Evolutionary conservation across 2,797 vertebrate species (phyloP).

Genomic region (Siniperca undulata): DNA sequence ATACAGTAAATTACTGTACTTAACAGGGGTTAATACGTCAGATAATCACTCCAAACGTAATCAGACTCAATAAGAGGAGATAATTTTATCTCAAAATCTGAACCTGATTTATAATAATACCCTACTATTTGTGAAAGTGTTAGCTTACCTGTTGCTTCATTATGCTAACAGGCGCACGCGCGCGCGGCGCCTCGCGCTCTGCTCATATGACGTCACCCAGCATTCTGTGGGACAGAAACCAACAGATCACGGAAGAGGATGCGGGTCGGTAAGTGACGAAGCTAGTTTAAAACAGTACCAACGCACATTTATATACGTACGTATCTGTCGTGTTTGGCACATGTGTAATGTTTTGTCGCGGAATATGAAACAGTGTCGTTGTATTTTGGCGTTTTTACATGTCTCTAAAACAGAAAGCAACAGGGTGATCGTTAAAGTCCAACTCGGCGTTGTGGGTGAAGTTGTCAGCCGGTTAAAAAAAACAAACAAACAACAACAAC

Average conservation of each 20-base stretch:
- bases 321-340: fast-evolving
- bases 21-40: background rate
- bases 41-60: background rate
- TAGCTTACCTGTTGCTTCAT: conserved; percentile 26
- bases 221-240: conserved; percentile 43
- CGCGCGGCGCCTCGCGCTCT: conserved; percentile 11
- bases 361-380: fast-evolving
- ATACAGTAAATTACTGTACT: background rate
- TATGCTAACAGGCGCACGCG: background rate
- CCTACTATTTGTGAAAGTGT: fast-evolving
- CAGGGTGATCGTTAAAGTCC: background rate
- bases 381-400: background rate
- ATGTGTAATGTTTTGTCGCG: fast-evolving
- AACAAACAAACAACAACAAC: no score
- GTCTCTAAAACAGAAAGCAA: background rate
- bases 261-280: conserved; percentile 58
- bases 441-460: conserved; percentile 36
- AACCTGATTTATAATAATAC: fast-evolving
- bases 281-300: fast-evolving
- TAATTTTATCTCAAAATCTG: background rate
- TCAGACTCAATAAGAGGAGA: background rate
- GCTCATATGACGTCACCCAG: conserved; percentile 67
- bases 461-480: conserved; percentile 11
- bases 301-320: no score
- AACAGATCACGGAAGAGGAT: conserved; percentile 57